These are phyloP conservation scores for Streptopelia turtur DNA, from an alignment of 2,797 vertebrate genomes.

Conservation along the genomic window DNA sequence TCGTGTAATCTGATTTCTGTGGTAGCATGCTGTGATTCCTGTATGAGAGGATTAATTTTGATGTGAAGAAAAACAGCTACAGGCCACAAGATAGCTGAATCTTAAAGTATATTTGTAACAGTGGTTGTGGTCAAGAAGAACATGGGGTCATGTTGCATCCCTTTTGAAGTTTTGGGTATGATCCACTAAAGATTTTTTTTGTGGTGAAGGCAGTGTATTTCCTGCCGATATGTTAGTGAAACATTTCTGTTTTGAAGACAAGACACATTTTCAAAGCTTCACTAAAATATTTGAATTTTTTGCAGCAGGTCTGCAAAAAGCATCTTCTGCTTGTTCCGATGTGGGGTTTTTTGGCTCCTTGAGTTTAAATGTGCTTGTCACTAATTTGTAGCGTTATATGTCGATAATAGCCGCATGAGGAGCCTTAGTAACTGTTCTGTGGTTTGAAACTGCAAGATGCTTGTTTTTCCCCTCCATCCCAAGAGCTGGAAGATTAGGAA, in stretches of 20 bases:
- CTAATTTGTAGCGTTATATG: not conserved
- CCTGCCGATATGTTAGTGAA: not conserved
- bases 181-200: not conserved
- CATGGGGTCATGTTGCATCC: fast-evolving
- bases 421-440: not conserved
- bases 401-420: not conserved
- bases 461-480: not conserved
- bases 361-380: not conserved
- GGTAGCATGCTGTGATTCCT: not conserved
- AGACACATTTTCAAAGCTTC: not conserved
- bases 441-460: not conserved
- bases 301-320: not conserved
- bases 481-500: not conserved
- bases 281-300: not conserved
- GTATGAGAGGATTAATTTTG: not conserved
- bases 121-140: not conserved
- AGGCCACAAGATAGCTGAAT: not conserved
- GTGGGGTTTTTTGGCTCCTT: not conserved
- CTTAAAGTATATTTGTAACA: not conserved
- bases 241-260: not conserved
- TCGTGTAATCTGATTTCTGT: not conserved
- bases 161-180: not conserved
- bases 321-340: not conserved
- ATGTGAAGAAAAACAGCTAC: not conserved
- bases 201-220: not conserved